These are phyloP conservation scores for Xiphias gladius DNA, from an alignment of 2,113 vertebrate genomes.

Conservation along the genomic window DNA sequence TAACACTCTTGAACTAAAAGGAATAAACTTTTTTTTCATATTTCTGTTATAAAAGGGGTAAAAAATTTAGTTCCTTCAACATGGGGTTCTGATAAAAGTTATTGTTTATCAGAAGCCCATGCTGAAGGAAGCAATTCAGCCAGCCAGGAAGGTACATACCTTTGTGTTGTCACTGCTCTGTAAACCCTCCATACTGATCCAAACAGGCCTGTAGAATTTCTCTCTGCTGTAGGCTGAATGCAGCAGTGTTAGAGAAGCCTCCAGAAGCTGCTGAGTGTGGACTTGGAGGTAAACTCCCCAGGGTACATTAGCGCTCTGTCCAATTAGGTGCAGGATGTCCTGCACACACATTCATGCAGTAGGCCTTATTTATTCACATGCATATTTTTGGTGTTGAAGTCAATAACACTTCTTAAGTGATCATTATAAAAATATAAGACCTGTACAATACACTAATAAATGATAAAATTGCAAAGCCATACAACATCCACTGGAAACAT, in stretches of 20 bases:
- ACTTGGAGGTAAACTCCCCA: conserved; percentile 84
- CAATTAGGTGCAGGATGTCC: conserved; percentile 74
- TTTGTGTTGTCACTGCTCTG: conserved; percentile 62
- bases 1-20: too few species aligned
- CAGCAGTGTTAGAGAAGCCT: conserved; percentile 76
- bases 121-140: background rate
- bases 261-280: conserved; percentile 74
- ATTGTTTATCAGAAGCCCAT: background rate
- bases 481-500: background rate
- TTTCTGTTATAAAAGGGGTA: too few species aligned
- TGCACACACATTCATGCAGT: conserved; percentile 22
- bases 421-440: background rate
- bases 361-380: background rate
- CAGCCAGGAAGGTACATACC: conserved; percentile 34
- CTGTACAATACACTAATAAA: too few species aligned
- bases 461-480: too few species aligned
- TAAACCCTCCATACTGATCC: conserved; percentile 84
- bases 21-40: too few species aligned
- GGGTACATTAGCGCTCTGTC: conserved; percentile 8
- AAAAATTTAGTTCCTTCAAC: too few species aligned
- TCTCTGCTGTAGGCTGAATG: conserved; percentile 62
- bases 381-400: background rate
- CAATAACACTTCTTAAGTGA: background rate
- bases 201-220: conserved; percentile 82
- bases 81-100: too few species aligned